Evolutionary conservation across 2,113 vertebrate genomes (phyloP), one percentile per base, ranked within the genome.

Genomic region (Xenopus laevis): DNA sequence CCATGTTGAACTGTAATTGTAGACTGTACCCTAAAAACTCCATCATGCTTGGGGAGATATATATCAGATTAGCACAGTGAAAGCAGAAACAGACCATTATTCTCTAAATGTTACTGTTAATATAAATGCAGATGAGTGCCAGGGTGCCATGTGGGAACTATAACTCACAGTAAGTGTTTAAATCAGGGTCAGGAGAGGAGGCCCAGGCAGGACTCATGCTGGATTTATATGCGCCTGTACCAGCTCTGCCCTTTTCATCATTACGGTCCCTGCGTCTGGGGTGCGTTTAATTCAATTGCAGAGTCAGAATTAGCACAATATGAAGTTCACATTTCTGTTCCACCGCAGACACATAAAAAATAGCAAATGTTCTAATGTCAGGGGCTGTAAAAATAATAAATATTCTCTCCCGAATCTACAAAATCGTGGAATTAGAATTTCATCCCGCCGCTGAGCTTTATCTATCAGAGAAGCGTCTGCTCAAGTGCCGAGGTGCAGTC

Each of bases 271-370:
- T 52, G 23, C 52, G 58, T 47, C 71, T 46, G 57, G 47, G 50
- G 47, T 53, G 50, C 23, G 57, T 40, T 27, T 72, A 72, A 65
- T 72, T 72, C 62, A 53, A 65, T 64, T 65, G 47, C 45, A 55
- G 16, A 55, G 71, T 64, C 62, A 65, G 7, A 60, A 18, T 60
- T 60, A 20, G 6, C 58, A 65, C 71, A 64, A 72, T 65, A 44
- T 45, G 61, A 65, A 72, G 13, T 61, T 21, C 13, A 46, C 10
- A n/a, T n/a, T 18, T 64, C 71, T 72, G 47, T 66, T 73, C 67
- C 50, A 67, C 72, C 50, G 72, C 72, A 59, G 72, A 16, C 72
- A 74, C 52, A 65, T 74, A 67, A 67, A 67, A 55, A 67, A 74
- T 44, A 67, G 46, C 59, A 73, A 58, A 65, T 47, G 72, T 67